phyloP scores from a whole-genome alignment of 1,140 invertebrate genomes.

The Coenobita brevimanus region DNA sequence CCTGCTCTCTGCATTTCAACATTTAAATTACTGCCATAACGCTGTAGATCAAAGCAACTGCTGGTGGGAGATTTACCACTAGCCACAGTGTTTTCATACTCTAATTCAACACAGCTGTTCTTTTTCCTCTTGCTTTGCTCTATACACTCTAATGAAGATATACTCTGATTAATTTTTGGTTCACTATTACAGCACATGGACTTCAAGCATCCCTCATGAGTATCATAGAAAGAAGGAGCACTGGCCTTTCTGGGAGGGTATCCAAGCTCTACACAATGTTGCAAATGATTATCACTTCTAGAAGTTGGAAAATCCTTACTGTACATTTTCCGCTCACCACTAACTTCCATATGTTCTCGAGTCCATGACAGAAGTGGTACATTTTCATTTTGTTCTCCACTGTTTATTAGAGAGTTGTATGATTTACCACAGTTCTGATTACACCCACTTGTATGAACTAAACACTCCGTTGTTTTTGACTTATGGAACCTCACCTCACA shows the following conservation, averaged over 20 bases:
- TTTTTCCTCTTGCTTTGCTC: constrained; percentile 57
- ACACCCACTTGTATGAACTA: constrained; percentile 54
- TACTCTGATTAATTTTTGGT: constrained; percentile 56
- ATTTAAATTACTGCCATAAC: constrained; percentile 47
- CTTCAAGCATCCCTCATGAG: constrained; percentile 51
- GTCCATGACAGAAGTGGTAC: constrained; percentile 55
- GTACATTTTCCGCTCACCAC: constrained; percentile 66
- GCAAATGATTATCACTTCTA: constrained; percentile 67
- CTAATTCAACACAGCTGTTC: constrained; percentile 40
- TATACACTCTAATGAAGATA: constrained; percentile 50
- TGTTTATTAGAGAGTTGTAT: constrained; percentile 49
- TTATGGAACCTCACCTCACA: constrained; percentile 62
- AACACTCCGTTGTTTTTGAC: constrained; percentile 68
- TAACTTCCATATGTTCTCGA: constrained; percentile 49
- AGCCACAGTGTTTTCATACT: constrained; percentile 50
- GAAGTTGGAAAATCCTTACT: constrained; percentile 65
- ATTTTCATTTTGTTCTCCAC: constrained; percentile 61
- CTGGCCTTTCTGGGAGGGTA: constrained; percentile 68
- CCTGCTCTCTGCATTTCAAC: constrained; percentile 60
- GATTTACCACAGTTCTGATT: constrained; percentile 54
- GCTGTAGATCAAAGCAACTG: constrained; percentile 61
- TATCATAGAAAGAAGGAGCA: constrained; percentile 64
- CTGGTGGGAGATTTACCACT: constrained; percentile 52
- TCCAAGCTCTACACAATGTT: constrained; percentile 60
- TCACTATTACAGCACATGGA: constrained; percentile 60